Percentiles rank a stretch among this genome's conserved stretches.
phyloP scores from a whole-genome alignment of 2,113 vertebrate genomes.

The Deroptyus accipitrinus region DNA sequence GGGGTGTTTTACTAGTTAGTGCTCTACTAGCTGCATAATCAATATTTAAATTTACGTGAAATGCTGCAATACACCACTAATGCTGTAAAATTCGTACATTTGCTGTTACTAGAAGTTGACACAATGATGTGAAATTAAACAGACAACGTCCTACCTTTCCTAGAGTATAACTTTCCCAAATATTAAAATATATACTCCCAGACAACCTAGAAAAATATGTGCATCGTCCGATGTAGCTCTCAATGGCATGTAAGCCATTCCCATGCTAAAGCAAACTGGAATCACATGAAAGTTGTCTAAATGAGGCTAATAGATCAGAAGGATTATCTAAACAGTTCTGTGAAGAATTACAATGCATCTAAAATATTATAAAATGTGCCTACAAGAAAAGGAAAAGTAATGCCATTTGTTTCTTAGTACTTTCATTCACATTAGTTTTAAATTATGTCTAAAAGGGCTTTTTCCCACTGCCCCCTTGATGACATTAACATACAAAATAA shows the following conservation, averaged over 20 bases:
- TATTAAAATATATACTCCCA: neutral
- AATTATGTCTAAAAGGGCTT: neutral
- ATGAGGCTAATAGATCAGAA: neutral
- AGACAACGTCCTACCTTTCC: neutral
- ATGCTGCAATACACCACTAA: neutral
- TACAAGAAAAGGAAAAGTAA: neutral
- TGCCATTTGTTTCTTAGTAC: neutral
- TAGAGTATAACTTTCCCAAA: neutral
- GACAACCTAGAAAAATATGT: neutral
- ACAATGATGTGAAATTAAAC: neutral
- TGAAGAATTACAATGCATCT: neutral
- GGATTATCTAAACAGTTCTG: neutral
- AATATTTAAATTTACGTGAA: neutral
- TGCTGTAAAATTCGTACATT: neutral
- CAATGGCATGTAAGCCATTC: fast-evolving
- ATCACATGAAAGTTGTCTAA: neutral
- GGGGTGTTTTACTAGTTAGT: neutral
- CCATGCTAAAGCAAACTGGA: neutral
- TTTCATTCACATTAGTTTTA: neutral
- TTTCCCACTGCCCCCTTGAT: neutral
- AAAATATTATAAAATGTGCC: neutral
- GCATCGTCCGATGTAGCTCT: neutral
- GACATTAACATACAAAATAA: neutral
- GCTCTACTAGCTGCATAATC: neutral
- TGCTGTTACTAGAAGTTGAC: neutral